phyloP scores from a whole-genome alignment of 2,888 invertebrate genomes.

The Iphiclides podalirius region DNA sequence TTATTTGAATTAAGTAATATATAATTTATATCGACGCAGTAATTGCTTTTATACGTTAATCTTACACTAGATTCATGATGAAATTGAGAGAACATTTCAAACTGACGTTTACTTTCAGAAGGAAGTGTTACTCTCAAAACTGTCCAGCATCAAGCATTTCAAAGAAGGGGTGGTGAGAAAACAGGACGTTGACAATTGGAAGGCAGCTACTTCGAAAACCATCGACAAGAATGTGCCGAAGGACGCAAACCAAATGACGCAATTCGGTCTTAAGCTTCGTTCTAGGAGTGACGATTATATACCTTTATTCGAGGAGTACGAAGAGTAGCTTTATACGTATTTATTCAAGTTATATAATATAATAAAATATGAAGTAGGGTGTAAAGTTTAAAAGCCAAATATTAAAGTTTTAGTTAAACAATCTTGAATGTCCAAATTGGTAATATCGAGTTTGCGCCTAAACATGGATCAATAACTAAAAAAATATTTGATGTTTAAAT shows the following conservation, averaged over 20 bases:
- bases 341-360: too few relatives aligned
- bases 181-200: conserved; percentile 42
- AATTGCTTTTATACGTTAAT: too few relatives aligned
- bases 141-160: conserved; percentile 46
- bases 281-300: conserved; percentile 63
- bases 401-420: not conserved
- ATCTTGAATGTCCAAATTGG: too few relatives aligned
- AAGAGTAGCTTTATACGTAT: conserved; percentile 36
- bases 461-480: too few relatives aligned
- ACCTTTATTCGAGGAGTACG: conserved; percentile 64
- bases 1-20: too few relatives aligned
- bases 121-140: conserved; percentile 52
- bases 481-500: too few relatives aligned
- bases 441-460: too few relatives aligned
- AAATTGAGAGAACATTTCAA: too few relatives aligned
- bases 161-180: conserved; percentile 49
- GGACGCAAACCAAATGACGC: conserved; percentile 52
- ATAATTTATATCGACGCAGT: too few relatives aligned
- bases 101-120: conserved; percentile 58
- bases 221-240: conserved; percentile 49
- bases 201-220: conserved; percentile 43
- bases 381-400: not conserved
- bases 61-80: too few relatives aligned
- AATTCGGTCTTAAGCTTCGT: conserved; percentile 62
- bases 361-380: too few relatives aligned